Base-by-base conservation (phyloP, 2,888 invertebrate genomes). In the Colletes collaris region DNA sequence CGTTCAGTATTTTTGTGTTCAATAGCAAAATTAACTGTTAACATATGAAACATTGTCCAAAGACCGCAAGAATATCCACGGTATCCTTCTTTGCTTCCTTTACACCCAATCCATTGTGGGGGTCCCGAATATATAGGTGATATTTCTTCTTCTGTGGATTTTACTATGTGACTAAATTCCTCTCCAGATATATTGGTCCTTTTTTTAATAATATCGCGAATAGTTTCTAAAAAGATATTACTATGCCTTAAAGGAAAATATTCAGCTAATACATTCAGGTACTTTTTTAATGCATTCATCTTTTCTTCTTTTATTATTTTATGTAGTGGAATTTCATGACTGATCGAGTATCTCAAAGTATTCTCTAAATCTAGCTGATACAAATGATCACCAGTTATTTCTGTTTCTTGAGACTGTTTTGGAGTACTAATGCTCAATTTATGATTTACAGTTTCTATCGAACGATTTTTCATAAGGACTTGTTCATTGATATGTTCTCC, bases 11-110 rank as follows among this genome's bases (percentile, higher is more conserved):
- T 65, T 7, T 76, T 81, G 53, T 67, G 81, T 60, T 77, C 50
- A 4, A 84, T 78, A 0, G 90, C 92, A 79, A 86, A 90, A 90
- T 96, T 96, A 0, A 98, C 97, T 0, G 98, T 97, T 72, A 99
- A 93, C 52, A 96, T 97, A 91, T 99, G 99, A 91, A 99, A 99
- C 86, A 98, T 93, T 13, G 96, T 97, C 99, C 99, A 99, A 49
- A 99, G 94, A 0, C 98, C 97, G 93, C 99, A 99, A 0, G 98
- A 97, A 92, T 97, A 99, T 11, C 99, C 98, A 65, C 99, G 94
- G 88, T 95, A 95, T 78, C 94, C 94, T 0, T 95, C 93, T 72
- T 95, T 94, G 86, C 98, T 98, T 10, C 98, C 98, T 86, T 94
- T 94, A 91, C 99, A 99, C 2, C 96, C 96, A 50, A 97, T 93